These are phyloP conservation scores for Drosophila dives DNA, from an alignment of 2,888 invertebrate species.

Conservation along the genomic window DNA sequence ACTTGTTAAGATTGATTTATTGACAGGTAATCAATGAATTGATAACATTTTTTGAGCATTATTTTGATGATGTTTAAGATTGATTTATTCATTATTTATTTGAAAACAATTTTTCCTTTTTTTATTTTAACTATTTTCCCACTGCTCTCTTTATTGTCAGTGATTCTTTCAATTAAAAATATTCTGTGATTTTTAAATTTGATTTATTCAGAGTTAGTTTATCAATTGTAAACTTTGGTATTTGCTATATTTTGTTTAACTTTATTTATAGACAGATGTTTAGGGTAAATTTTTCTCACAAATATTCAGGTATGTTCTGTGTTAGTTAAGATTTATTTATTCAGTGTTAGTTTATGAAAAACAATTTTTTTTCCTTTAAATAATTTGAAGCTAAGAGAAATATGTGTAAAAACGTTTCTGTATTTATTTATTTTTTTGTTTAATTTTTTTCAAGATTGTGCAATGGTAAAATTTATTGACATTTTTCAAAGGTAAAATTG, in stretches of 20 bases:
- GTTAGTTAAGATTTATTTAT: not conserved
- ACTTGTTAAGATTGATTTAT: not conserved
- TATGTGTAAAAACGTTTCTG: not conserved
- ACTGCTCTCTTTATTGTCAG: not conserved
- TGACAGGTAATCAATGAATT: not conserved
- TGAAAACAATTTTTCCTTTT: not conserved
- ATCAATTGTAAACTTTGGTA: not conserved
- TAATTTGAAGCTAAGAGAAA: not conserved
- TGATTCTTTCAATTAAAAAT: not conserved
- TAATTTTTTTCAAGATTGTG: not conserved
- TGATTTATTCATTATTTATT: not conserved
- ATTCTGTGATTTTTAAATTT: not conserved
- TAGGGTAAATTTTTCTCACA: not conserved
- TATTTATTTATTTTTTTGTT: not conserved
- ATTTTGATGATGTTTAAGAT: not conserved
- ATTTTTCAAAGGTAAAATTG: not conserved
- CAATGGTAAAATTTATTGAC: not conserved
- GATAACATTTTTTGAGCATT: not conserved
- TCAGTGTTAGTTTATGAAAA: not conserved
- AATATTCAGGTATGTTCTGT: not conserved
- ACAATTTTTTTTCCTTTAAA: not conserved
- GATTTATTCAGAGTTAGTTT: not conserved
- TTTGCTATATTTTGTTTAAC: too few relatives aligned
- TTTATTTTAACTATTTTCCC: not conserved
- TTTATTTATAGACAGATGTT: too few relatives aligned